A percentile compares a stretch with the other conserved stretches of the same genome.
Evolutionary conservation across 2,888 invertebrate genomes (phyloP).

Genomic region (Agrochola lychnidis): DNA sequence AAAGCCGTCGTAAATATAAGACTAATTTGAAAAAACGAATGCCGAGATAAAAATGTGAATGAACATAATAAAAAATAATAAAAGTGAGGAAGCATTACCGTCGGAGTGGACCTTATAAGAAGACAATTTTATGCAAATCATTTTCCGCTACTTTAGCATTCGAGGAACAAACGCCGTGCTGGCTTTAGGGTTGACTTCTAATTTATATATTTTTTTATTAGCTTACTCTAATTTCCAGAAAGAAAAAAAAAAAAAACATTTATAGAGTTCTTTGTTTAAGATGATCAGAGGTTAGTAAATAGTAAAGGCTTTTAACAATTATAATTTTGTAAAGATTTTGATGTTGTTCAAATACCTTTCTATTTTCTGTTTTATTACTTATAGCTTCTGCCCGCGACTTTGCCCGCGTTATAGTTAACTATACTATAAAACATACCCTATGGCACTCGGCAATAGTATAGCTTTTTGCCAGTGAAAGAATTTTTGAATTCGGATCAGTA

Average conservation of each 20-base stretch:
- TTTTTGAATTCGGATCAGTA: too few relatives aligned
- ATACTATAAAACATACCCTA: too few relatives aligned
- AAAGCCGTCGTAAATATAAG: conserved; percentile 57
- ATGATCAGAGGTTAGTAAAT: too few relatives aligned
- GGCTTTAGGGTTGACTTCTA: conserved; percentile 71
- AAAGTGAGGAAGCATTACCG: conserved; percentile 72
- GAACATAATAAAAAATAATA: conserved; percentile 70
- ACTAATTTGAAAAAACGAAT: conserved; percentile 66
- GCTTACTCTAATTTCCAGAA: not conserved
- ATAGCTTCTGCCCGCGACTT: too few relatives aligned
- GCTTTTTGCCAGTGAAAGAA: too few relatives aligned
- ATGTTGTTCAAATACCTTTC: not conserved
- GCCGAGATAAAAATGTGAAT: conserved; percentile 60
- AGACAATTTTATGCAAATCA: conserved; percentile 89
- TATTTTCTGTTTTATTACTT: too few relatives aligned
- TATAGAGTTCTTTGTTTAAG: not conserved
- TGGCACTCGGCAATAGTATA: too few relatives aligned
- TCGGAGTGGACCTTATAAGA: conserved; percentile 80
- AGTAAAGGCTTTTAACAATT: too few relatives aligned
- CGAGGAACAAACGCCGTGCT: conserved; percentile 78
- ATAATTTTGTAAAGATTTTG: not conserved
- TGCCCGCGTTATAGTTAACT: too few relatives aligned
- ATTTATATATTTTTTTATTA: not conserved
- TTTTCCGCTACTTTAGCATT: conserved; percentile 87
- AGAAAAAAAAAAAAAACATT: not conserved